These are phyloP conservation scores for Grapholita molesta DNA, from an alignment of 1,140 invertebrate species.

Conservation along the genomic window DNA sequence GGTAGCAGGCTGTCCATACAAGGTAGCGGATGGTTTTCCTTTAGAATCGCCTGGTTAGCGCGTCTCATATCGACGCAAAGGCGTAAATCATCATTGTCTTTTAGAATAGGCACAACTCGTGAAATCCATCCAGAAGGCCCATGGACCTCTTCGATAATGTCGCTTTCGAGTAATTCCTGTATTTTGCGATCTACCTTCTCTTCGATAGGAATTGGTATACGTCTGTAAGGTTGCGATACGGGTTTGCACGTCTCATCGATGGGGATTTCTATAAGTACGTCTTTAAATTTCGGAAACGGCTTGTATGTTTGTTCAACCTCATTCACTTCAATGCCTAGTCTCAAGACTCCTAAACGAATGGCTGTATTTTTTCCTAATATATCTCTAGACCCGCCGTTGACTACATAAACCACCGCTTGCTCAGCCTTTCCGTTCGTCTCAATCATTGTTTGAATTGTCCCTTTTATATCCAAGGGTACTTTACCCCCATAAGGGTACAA, in stretches of 20 bases:
- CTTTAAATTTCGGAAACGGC: slow-evolving; percentile 49
- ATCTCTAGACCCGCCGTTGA: slow-evolving; percentile 29
- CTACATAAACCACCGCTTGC: slow-evolving; percentile 21
- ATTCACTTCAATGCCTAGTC: slow-evolving; percentile 32
- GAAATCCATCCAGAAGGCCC: slow-evolving; percentile 54
- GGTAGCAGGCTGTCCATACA: slow-evolving; percentile 44
- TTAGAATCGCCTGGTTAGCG: slow-evolving; percentile 44
- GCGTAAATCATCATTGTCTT: slow-evolving; percentile 43
- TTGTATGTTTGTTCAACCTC: slow-evolving; percentile 13
- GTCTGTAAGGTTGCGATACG: slow-evolving; percentile 43
- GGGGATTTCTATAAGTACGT: slow-evolving; percentile 39
- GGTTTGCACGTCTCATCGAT: slow-evolving; percentile 38
- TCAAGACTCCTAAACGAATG: slow-evolving; percentile 26
- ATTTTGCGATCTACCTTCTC: slow-evolving; percentile 36
- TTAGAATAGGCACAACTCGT: slow-evolving; percentile 47
- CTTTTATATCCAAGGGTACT: slow-evolving; percentile 28
- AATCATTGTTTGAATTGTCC: slow-evolving; percentile 31
- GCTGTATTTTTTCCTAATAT: slow-evolving; percentile 34
- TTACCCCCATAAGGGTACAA: slow-evolving; percentile 25
- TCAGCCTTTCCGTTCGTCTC: slow-evolving; percentile 3
- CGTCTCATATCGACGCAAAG: slow-evolving; percentile 57
- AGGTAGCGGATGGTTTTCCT: slow-evolving; percentile 51
- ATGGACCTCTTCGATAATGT: slow-evolving; percentile 53
- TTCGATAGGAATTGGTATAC: slow-evolving; percentile 45
- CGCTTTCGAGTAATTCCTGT: slow-evolving; percentile 29